These are phyloP conservation scores for Turdus rufiventris DNA, from an alignment of 2,113 vertebrate species.

Conservation along the genomic window DNA sequence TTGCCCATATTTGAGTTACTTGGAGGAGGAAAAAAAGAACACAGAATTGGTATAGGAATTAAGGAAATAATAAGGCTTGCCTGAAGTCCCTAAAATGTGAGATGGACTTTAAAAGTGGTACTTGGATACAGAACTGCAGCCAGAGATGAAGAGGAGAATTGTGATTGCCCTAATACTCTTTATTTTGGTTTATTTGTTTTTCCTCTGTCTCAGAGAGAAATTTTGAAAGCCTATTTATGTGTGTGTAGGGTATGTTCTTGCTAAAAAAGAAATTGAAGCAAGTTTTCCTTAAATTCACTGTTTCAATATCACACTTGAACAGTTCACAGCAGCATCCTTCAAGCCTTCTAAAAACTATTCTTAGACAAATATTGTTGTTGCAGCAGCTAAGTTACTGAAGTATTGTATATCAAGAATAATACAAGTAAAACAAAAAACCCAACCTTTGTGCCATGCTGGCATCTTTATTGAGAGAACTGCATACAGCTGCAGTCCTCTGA, in stretches of 20 bases:
- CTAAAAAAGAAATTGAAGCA: slow-evolving; percentile 34
- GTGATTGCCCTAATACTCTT: background rate
- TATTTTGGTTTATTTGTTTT: background rate
- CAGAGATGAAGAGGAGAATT: background rate
- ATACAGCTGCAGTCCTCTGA: background rate
- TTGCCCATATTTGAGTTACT: background rate
- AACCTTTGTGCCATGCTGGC: background rate
- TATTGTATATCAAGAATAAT: slow-evolving; percentile 1
- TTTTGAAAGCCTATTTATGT: background rate
- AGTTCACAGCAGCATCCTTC: slow-evolving; percentile 53
- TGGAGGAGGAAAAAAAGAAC: background rate
- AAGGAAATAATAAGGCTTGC: background rate
- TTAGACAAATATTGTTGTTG: slow-evolving; percentile 11
- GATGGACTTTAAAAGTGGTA: background rate
- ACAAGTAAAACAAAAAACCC: background rate
- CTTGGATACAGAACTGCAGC: background rate
- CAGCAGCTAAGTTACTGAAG: background rate
- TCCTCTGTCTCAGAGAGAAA: background rate
- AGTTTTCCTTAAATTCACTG: slow-evolving; percentile 26
- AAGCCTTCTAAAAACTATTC: slow-evolving; percentile 34
- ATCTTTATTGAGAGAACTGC: background rate
- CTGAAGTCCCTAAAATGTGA: background rate
- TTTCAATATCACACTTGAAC: slow-evolving; percentile 52
- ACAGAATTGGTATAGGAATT: background rate
- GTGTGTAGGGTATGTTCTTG: background rate